Percentiles rank a stretch among this genome's conserved stretches.
These are phyloP conservation scores for Pangasianodon gigas DNA, from an alignment of 2,113 vertebrate species.

Conservation along the genomic window DNA sequence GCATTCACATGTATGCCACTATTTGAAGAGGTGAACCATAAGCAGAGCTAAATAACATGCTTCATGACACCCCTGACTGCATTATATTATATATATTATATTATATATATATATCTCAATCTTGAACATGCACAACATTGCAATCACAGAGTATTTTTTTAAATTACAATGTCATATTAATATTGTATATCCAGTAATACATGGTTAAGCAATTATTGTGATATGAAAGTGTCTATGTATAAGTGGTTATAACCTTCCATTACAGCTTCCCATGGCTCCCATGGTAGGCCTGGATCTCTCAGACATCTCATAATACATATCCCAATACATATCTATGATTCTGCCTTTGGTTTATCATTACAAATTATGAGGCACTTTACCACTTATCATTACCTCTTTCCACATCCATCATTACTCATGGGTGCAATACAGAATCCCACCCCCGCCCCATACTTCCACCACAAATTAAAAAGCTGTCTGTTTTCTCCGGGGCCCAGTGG, in stretches of 20 bases:
- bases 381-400: slow-evolving; percentile 11
- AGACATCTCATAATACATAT: background rate
- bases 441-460: background rate
- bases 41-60: background rate
- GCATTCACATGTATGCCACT: too few species aligned
- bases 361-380: slow-evolving; percentile 55
- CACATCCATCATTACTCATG: slow-evolving; percentile 10
- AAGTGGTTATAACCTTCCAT: background rate
- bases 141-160: too few species aligned
- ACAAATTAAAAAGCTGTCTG: slow-evolving; percentile 40
- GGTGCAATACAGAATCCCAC: background rate
- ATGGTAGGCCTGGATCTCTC: background rate
- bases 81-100: background rate
- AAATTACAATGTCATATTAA: too few species aligned
- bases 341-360: slow-evolving; percentile 62
- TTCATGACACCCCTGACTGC: background rate
- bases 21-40: background rate
- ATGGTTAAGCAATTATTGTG: too few species aligned
- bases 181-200: too few species aligned
- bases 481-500: slow-evolving; percentile 26
- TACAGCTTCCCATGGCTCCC: background rate
- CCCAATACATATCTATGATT: background rate
- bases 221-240: background rate
- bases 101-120: too few species aligned
- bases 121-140: too few species aligned